Conservation (phyloP, 92 coral and sea anemone species). For the Meandrina meandrites region DNA sequence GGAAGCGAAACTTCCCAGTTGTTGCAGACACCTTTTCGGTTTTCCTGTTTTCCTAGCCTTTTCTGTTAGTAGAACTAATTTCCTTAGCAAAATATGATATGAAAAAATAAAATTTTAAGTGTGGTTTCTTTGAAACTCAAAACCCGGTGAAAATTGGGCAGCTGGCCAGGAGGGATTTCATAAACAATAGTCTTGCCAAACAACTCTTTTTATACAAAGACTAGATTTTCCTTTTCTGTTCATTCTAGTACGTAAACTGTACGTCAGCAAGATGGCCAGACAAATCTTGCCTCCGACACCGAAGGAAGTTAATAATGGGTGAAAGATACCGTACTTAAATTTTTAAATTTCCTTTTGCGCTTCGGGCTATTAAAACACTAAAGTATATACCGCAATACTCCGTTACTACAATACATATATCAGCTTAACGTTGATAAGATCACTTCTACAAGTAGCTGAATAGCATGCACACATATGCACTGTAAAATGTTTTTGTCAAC, state of each 20-base stretch:
- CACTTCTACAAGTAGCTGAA: neutral
- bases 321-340: neutral
- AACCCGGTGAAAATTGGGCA: neutral
- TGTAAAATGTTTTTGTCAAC: neutral
- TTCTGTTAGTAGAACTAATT: neutral
- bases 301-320: neutral
- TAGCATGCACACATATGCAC: neutral
- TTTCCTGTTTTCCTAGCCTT: neutral
- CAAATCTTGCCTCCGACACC: neutral
- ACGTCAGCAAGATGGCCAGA: neutral
- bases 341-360: neutral
- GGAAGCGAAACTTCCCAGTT: neutral
- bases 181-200: neutral
- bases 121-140: neutral
- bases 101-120: neutral
- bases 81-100: neutral
- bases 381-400: neutral
- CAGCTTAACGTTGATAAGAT: slow-evolving; percentile 1
- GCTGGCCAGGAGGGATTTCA: neutral
- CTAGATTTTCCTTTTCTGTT: neutral
- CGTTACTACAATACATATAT: neutral
- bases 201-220: neutral
- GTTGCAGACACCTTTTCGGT: neutral
- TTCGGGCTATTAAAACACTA: neutral
- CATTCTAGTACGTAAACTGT: neutral